Evolutionary conservation across 30 jellyfish, hydroid and myxozoan genomes (phyloP), one percentile per base, ranked within the genome.

Genomic region (Sanderia malayensis): DNA sequence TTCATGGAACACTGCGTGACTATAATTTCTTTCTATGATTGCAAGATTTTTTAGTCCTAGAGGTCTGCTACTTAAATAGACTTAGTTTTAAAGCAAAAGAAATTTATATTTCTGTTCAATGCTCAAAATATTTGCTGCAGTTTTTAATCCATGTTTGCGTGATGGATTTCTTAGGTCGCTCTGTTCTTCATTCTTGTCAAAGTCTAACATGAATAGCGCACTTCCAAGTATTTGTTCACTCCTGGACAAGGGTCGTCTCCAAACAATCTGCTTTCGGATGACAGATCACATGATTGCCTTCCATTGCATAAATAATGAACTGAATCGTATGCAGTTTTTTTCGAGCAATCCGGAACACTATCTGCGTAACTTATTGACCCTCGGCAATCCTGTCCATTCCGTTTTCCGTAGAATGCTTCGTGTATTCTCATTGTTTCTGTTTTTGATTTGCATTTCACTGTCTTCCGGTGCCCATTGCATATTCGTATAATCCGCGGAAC

Each of bases 161-260:
- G n/a, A n/a, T n/a, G n/a, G n/a, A n/a, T n/a, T n/a, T n/a, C n/a
- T n/a, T n/a, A n/a, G n/a, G n/a, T n/a, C n/a, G n/a, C n/a, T n/a
- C n/a, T n/a, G n/a, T n/a, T n/a, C n/a, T n/a, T n/a, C n/a, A n/a
- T n/a, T n/a, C n/a, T n/a, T n/a, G n/a, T n/a, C n/a, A n/a, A n/a
- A n/a, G n/a, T n/a, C n/a, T 59, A 92, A 69, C 98, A 92, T 10
- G 95, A 59, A 31, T 85, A 92, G 20, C 47, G 45, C 11, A 92
- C 98, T 44, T 81, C 94, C 63, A 92, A 64, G 70, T 92, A 92
- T 63, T 92, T 92, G 30, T 92, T 92, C 25, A 86, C 82, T 8
- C 98, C 98, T 10, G 96, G 95, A 53, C 98, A 92, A 13, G 91
- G 94, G 61, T 92, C 98, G 13, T 83, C 94, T 22, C 96, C 98